These are phyloP conservation scores for Pseudococcus longispinus DNA, from an alignment of 2,888 invertebrate species.

Conservation along the genomic window DNA sequence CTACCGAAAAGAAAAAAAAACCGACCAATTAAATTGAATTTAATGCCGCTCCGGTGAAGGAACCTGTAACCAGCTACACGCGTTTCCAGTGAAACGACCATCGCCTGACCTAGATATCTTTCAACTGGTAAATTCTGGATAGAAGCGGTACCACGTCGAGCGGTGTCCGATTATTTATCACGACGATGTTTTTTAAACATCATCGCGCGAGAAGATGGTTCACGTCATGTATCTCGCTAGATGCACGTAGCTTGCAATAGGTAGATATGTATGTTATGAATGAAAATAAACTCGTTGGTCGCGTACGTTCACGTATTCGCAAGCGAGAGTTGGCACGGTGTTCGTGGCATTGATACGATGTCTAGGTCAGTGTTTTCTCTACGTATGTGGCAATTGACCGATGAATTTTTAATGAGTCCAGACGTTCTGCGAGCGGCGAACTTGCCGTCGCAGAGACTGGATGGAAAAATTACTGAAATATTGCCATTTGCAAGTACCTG, in stretches of 20 bases:
- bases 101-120: constrained; percentile 8
- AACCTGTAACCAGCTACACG: not conserved
- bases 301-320: not conserved
- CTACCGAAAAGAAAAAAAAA: constrained; percentile 3
- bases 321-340: constrained; percentile 17
- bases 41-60: not conserved
- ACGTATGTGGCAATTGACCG: not conserved
- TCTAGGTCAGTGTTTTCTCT: constrained; percentile 39
- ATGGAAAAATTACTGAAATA: not conserved
- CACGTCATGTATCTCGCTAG: not conserved
- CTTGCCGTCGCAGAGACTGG: not conserved
- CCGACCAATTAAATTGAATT: not conserved
- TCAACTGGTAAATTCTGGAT: constrained; percentile 38
- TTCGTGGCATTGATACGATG: constrained; percentile 36
- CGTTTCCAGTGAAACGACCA: constrained; percentile 38
- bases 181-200: not conserved
- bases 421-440: not conserved
- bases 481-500: no score
- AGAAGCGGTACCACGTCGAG: not conserved
- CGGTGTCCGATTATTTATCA: not conserved
- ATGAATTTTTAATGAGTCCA: not conserved
- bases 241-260: not conserved
- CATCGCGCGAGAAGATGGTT: not conserved
- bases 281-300: constrained; percentile 31
- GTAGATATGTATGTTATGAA: not conserved